Evolutionary conservation across 2,888 invertebrate genomes (phyloP), one percentile per base, ranked within the genome.

Genomic region (Nebria brevicollis): DNA sequence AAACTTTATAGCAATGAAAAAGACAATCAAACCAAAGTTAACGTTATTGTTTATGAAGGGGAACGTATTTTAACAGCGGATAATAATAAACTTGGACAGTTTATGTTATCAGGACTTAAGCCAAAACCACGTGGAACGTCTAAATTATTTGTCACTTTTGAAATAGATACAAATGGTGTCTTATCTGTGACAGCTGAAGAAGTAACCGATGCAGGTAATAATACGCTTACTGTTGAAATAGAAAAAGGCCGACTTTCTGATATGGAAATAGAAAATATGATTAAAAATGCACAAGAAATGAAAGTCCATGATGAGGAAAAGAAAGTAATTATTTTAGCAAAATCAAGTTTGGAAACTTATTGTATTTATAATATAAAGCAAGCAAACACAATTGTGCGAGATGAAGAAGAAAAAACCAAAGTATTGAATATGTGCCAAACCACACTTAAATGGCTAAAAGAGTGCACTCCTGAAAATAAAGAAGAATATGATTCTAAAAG

Each of bases 81-180:
- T 11, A 83, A 83, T 68, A 82, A 72, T 13, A 77, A 82, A 72
- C 77, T 83, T 5, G 83, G 83, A 11, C 75, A 82, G 73, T 83
- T 83, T 73, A 72, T 82, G 66, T 66, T 83, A 11, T 70, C 20
- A 6, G 83, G 81, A 7, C 78, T 83, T 54, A 77, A 82, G 15
- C 77, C 80, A 66, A 66, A 75, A 70, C 81, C 74, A 54, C 77
- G 82, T 54, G 77, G 83, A 74, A 20, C 41, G 20, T 74, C 81
- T 41, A 7, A 81, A 80, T 74, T 83, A 66, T 64, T 74, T 8
- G 82, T 83, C 8, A 82, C 80, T 3, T 83, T 82, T 74, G 75
- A 81, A 74, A 70, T 83, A 25, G 74, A 83, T 66, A 80, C 81
- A n/a, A 84, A 85, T 68, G 86, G 86, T 1, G 83, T 86, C 54